A percentile compares a stretch with the other conserved stretches of the same genome.
phyloP scores from a whole-genome alignment of 2,113 vertebrate genomes.

The Mus pahari region DNA sequence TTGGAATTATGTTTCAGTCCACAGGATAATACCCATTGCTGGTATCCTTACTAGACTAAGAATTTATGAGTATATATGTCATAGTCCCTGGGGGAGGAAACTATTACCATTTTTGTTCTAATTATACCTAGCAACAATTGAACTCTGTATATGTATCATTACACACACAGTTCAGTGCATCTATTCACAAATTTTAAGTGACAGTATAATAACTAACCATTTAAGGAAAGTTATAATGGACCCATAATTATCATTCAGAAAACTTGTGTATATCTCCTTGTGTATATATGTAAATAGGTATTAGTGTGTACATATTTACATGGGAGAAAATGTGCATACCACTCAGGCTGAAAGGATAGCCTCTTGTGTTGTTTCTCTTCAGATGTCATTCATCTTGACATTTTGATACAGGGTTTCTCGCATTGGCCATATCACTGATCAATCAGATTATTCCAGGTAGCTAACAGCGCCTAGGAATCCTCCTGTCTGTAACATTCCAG shows the following conservation, averaged over 20 bases:
- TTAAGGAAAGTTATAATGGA: background rate
- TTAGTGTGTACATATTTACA: background rate
- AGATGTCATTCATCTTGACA: background rate
- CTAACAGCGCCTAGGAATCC: background rate
- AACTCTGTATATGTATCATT: background rate
- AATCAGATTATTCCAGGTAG: background rate
- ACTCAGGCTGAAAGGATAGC: background rate
- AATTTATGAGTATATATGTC: background rate
- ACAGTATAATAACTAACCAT: background rate
- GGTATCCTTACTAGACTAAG: background rate
- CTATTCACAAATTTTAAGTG: background rate
- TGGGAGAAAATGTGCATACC: background rate
- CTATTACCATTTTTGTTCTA: background rate
- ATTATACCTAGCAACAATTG: background rate
- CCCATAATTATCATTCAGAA: background rate
- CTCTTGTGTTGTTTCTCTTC: background rate
- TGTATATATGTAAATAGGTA: background rate
- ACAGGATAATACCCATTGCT: background rate
- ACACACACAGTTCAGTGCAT: too few relatives aligned
- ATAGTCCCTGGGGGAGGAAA: background rate
- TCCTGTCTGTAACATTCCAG: background rate
- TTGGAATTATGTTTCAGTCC: background rate
- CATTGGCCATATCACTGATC: background rate
- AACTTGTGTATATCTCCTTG: background rate
- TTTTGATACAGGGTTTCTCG: background rate